Percentiles rank a stretch among this genome's conserved stretches.
These are phyloP conservation scores for Drosophila vallismaia DNA, from an alignment of 2,888 invertebrate genomes.

Conservation along the genomic window DNA sequence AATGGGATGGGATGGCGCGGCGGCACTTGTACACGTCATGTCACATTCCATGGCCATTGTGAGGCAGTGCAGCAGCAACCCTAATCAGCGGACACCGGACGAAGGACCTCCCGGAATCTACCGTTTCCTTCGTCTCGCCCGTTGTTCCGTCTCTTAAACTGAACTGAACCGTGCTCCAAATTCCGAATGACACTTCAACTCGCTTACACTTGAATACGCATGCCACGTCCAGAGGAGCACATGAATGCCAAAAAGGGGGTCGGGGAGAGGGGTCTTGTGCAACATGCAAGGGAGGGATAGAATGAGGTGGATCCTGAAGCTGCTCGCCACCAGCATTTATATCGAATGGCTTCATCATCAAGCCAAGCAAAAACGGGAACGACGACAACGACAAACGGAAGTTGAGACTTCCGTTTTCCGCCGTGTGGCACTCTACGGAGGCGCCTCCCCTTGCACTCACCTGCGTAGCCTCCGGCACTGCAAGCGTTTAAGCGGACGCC, in stretches of 20 bases:
- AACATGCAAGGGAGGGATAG: background rate
- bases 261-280: slow-evolving; percentile 24
- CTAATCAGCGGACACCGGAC: slow-evolving; percentile 68
- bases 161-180: slow-evolving; percentile 58
- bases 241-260: slow-evolving; percentile 65
- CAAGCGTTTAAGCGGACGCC: slow-evolving; percentile 15
- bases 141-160: background rate
- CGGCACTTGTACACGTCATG: slow-evolving; percentile 75
- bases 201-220: slow-evolving; percentile 75
- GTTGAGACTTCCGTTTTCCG: slow-evolving; percentile 67
- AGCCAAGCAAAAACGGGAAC: slow-evolving; percentile 17
- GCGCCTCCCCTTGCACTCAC: slow-evolving; percentile 3
- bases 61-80: slow-evolving; percentile 61
- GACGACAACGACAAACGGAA: slow-evolving; percentile 59
- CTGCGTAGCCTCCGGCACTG: slow-evolving; percentile 35
- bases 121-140: background rate
- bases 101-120: slow-evolving; percentile 6
- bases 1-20: slow-evolving; percentile 33
- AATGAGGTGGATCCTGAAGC: slow-evolving; percentile 17
- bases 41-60: slow-evolving; percentile 68
- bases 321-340: slow-evolving; percentile 65
- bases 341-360: slow-evolving; percentile 76
- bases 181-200: slow-evolving; percentile 74
- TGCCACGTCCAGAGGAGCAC: slow-evolving; percentile 73
- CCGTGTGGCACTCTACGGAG: slow-evolving; percentile 8